These are phyloP conservation scores for Glyptemys insculpta DNA, from an alignment of 2,797 vertebrate species.

Conservation along the genomic window DNA sequence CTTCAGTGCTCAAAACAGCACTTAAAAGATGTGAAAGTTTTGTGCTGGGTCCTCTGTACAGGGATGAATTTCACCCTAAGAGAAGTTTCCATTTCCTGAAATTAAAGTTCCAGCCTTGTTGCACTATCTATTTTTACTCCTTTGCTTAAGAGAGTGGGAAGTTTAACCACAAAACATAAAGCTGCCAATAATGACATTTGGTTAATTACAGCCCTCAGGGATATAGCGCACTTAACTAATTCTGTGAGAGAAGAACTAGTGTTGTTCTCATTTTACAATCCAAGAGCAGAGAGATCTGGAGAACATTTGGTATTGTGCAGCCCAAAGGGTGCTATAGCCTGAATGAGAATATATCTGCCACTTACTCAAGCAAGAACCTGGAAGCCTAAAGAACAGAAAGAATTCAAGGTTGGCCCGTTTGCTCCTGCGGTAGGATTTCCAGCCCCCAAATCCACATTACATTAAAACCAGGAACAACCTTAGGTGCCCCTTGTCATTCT, in stretches of 20 bases:
- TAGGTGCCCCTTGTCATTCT: background rate
- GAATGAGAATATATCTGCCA: constrained; percentile 23
- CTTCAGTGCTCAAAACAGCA: background rate
- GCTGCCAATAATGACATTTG: constrained; percentile 55
- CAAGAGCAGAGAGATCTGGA: constrained; percentile 20
- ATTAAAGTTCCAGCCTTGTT: background rate
- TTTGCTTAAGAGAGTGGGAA: constrained; percentile 7
- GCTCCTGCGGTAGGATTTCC: background rate
- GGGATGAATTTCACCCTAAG: background rate
- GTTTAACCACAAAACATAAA: constrained; percentile 52
- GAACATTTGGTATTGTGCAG: constrained; percentile 50
- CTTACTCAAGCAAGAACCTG: background rate
- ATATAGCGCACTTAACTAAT: constrained; percentile 15
- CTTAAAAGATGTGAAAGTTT: background rate
- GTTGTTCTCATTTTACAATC: constrained; percentile 63
- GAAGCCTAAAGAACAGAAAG: background rate
- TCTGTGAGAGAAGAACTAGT: background rate
- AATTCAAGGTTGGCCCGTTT: constrained; percentile 13
- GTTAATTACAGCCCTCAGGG: constrained; percentile 54
- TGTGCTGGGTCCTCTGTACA: background rate
- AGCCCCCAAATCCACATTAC: background rate
- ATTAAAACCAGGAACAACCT: background rate
- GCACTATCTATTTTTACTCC: background rate
- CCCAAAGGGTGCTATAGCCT: background rate
- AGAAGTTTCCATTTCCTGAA: background rate